A percentile compares a stretch with the other conserved stretches of the same genome.
phyloP scores from a whole-genome alignment of 2,888 invertebrate species.

The Urechis unicinctus region DNA sequence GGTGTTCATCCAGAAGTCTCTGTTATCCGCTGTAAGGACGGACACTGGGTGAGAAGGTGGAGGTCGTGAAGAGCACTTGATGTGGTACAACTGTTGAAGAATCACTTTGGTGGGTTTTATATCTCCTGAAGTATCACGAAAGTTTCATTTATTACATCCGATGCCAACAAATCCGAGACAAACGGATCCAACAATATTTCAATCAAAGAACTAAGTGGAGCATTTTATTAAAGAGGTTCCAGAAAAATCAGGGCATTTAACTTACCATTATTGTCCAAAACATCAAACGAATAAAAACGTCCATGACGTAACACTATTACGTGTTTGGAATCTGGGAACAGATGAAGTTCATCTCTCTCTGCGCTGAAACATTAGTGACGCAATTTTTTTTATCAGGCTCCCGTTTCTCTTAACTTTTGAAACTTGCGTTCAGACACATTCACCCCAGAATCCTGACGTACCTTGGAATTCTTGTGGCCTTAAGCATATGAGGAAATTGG shows the following conservation, averaged over 20 bases:
- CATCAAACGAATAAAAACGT: background rate
- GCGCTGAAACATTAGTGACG: background rate
- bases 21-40: background rate
- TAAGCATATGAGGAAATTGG: background rate
- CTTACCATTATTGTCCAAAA: background rate
- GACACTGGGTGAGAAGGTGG: background rate
- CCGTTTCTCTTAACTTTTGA: too few relatives aligned
- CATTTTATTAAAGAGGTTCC: too few relatives aligned
- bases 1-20: background rate
- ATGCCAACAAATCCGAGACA: background rate
- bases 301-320: background rate
- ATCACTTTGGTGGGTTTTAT: background rate
- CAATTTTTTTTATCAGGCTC: background rate
- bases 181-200: background rate
- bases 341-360: background rate
- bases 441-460: background rate
- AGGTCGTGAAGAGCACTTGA: background rate
- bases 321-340: background rate
- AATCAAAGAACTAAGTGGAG: background rate
- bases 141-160: too few relatives aligned
- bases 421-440: too few relatives aligned
- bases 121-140: too few relatives aligned
- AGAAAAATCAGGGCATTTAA: too few relatives aligned
- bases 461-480: background rate
- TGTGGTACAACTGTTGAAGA: background rate